phyloP scores from a whole-genome alignment of 2,888 invertebrate genomes.

The Amphipyra berbera region DNA sequence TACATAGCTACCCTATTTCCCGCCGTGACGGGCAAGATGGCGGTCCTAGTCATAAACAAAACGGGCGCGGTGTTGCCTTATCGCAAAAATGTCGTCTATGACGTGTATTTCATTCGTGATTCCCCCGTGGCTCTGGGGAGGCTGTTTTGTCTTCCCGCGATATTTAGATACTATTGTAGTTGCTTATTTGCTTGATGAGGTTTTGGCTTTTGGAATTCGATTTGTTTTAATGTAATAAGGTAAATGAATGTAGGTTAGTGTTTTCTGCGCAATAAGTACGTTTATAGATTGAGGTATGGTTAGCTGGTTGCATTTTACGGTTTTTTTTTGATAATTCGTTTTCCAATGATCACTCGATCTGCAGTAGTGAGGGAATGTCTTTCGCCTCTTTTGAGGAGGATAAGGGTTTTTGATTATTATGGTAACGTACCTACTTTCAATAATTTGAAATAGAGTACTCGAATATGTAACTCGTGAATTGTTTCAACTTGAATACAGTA shows the following conservation, averaged over 20 bases:
- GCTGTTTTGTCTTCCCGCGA: constrained; percentile 65
- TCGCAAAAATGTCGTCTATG: constrained; percentile 81
- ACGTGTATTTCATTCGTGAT: constrained; percentile 76
- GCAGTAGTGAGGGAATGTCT: too few species aligned
- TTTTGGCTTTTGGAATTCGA: constrained; percentile 24
- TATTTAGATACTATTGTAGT: constrained; percentile 64
- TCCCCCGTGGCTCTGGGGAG: constrained; percentile 68
- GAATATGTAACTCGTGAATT: too few species aligned
- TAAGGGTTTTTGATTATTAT: too few species aligned
- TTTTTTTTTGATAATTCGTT: neutral
- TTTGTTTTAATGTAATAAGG: constrained; percentile 37
- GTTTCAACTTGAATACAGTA: too few species aligned
- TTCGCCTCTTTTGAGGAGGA: too few species aligned
- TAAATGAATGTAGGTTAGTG: constrained; percentile 37
- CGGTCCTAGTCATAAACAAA: constrained; percentile 77
- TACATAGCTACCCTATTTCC: constrained; percentile 59
- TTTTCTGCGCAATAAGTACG: neutral
- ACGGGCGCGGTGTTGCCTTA: constrained; percentile 73
- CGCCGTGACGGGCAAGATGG: constrained; percentile 71
- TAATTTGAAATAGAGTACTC: too few species aligned
- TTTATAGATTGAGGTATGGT: neutral
- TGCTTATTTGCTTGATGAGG: constrained; percentile 52
- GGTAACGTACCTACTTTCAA: too few species aligned
- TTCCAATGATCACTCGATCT: neutral
- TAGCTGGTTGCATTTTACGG: neutral